phyloP scores from a whole-genome alignment of 2,797 vertebrate genomes.

The Acanthurus tractus region DNA sequence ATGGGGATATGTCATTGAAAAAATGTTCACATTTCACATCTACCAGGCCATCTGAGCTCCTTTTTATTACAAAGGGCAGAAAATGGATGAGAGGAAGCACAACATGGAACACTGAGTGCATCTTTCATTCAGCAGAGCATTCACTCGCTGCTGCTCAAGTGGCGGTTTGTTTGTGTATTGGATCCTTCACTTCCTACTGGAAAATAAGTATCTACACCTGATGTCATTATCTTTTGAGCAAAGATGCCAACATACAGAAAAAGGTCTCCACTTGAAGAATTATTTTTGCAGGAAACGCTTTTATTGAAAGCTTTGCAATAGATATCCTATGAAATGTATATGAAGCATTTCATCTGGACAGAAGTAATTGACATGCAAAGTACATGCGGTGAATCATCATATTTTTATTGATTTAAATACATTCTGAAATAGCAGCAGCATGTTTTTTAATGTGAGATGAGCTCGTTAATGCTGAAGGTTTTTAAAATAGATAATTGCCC shows the following conservation, averaged over 20 bases:
- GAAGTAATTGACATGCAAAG: too few species aligned
- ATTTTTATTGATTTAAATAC: too few species aligned
- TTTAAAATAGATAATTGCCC: conserved; percentile 30
- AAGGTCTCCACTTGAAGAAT: not conserved
- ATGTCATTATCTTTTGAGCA: conserved; percentile 1
- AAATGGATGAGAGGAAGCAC: conserved; percentile 15
- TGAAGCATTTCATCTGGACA: too few species aligned
- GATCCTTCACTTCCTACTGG: not conserved
- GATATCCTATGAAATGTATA: too few species aligned
- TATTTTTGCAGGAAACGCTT: not conserved
- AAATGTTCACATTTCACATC: conserved; percentile 5
- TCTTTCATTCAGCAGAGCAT: conserved; percentile 5
- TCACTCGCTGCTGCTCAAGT: conserved; percentile 9
- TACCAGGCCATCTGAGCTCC: conserved; percentile 13
- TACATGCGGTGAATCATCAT: too few species aligned
- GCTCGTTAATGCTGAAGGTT: conserved; percentile 13
- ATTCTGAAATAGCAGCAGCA: too few species aligned
- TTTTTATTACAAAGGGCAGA: conserved; percentile 13
- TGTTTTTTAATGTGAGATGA: conserved; percentile 23
- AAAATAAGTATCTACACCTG: conserved; percentile 3
- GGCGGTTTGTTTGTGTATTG: conserved; percentile 20
- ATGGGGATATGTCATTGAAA: conserved; percentile 5
- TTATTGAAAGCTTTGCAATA: too few species aligned
- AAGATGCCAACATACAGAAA: not conserved
- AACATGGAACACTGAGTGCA: conserved; percentile 9